Evolutionary conservation across 2,888 invertebrate genomes (phyloP), one percentile per base, ranked within the genome.

Genomic region (Rosalia funebris): DNA sequence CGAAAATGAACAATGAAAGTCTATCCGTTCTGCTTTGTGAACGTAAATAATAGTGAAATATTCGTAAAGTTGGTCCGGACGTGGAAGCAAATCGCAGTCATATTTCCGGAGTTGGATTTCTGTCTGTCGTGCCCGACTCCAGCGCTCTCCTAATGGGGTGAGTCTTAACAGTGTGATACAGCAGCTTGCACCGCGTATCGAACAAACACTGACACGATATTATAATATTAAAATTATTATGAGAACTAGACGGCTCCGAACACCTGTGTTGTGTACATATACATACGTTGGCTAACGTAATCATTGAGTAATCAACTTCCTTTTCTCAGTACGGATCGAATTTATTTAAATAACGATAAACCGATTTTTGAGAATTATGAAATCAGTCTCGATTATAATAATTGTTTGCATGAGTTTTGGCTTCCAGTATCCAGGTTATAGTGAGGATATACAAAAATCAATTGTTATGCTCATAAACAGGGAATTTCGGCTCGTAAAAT

Each of bases 1-100:
- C 19, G 60, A 57, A 55, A 48, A 41, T 41, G 57, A 61, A 67
- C 67, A 67, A 67, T 59, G 57, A 50, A 57, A 59, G 57, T 52
- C 53, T 60, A 67, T 68, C 71, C 71, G 71, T 70, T 71, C 65
- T 70, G 70, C 68, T 69, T 64, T 64, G 69, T 71, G 70, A 55
- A 62, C 72, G 66, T 75, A 70, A 72, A 75, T 74, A 75, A 74
- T 74, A 60, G 71, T 68, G 72, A 74, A 75, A 74, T 74, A 73
- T 75, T 74, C 72, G 64, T 63, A 69, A 71, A 72, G 68, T 72
- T 75, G 63, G 65, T 68, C 74, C 73, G 75, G 75, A 75, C 71
- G 68, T 71, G 71, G 73, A 71, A 72, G 73, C 69, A 65, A 70
- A 70, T 70, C 70, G 71, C 60, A 65, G 69, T 72, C 75, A 72